Percentiles rank a stretch among this genome's conserved stretches.
These are phyloP conservation scores for Dendroctonus valens DNA, from an alignment of 1,140 invertebrate genomes.

Conservation along the genomic window DNA sequence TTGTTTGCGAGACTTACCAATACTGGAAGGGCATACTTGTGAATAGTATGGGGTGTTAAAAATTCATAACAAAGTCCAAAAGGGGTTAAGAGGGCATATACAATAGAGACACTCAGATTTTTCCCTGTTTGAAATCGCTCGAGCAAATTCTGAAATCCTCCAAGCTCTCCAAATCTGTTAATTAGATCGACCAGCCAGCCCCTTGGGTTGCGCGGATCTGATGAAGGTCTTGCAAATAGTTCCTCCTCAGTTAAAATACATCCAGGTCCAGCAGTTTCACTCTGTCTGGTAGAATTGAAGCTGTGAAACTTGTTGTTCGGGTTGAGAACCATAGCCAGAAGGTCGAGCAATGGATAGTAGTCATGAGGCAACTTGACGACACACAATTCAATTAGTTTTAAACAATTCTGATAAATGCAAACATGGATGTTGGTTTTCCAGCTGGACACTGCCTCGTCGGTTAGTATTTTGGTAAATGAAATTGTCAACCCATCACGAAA, in stretches of 20 bases:
- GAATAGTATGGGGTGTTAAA: constrained; percentile 84
- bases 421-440: constrained; percentile 97
- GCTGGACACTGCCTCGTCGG: constrained; percentile 96
- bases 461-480: constrained; percentile 96
- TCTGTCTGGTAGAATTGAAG: constrained; percentile 80
- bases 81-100: constrained; percentile 82
- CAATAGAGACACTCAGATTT: constrained; percentile 74
- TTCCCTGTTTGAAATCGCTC: constrained; percentile 79
- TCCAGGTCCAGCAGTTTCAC: constrained; percentile 70
- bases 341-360: constrained; percentile 89
- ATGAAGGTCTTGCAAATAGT: constrained; percentile 77
- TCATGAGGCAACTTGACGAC: constrained; percentile 88
- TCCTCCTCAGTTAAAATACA: constrained; percentile 67
- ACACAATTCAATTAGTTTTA: constrained; percentile 88
- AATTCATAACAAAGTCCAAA: constrained; percentile 92
- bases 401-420: constrained; percentile 91
- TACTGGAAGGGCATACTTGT: constrained; percentile 91
- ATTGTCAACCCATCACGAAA: constrained; percentile 92
- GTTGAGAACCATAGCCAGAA: constrained; percentile 81
- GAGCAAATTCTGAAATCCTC: constrained; percentile 85
- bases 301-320: constrained; percentile 74
- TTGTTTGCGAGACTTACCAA: constrained; percentile 62
- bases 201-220: constrained; percentile 72
- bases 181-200: constrained; percentile 96
- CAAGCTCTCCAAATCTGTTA: constrained; percentile 87